A percentile compares a stretch with the other conserved stretches of the same genome.
These are phyloP conservation scores for Hipposideros armiger DNA, from an alignment of 2,113 vertebrate species.

Conservation along the genomic window DNA sequence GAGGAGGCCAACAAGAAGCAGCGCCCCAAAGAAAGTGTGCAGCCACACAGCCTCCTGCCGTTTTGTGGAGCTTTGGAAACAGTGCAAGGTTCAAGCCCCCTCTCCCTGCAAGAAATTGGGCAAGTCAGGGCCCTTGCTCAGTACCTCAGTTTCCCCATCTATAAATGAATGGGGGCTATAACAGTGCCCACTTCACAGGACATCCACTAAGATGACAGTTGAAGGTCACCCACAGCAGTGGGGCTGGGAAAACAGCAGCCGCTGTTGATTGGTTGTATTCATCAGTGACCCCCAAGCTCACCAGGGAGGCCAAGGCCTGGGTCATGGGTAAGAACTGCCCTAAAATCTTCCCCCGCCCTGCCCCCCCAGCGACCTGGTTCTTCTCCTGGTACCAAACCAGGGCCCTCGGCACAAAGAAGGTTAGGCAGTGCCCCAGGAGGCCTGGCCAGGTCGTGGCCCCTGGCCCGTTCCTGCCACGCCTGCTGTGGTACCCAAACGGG, in stretches of 20 bases:
- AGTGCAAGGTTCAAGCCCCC: neutral
- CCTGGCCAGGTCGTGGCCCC: slow-evolving; percentile 77
- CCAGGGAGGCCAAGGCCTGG: neutral
- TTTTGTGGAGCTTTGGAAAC: neutral
- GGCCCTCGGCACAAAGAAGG: slow-evolving; percentile 74
- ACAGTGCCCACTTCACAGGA: neutral
- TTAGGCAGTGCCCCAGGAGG: slow-evolving; percentile 78
- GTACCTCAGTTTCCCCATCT: slow-evolving; percentile 22
- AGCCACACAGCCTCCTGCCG: neutral
- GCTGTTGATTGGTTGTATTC: rapidly evolving
- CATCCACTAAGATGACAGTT: neutral
- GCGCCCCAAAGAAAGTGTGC: rapidly evolving
- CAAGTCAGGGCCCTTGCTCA: neutral
- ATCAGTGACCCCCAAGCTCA: neutral
- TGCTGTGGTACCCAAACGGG: slow-evolving; percentile 56
- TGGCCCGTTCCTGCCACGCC: slow-evolving; percentile 71
- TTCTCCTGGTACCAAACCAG: slow-evolving; percentile 65
- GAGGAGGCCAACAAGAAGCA: neutral
- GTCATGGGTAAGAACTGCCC: neutral
- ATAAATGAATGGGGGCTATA: rapidly evolving
- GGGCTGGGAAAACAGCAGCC: neutral
- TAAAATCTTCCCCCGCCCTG: neutral
- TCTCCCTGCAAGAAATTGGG: neutral
- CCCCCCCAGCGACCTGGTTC: slow-evolving; percentile 69
- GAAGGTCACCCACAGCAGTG: rapidly evolving